These are phyloP conservation scores for Ferrisia virgata DNA, from an alignment of 2,888 invertebrate genomes.

Conservation along the genomic window DNA sequence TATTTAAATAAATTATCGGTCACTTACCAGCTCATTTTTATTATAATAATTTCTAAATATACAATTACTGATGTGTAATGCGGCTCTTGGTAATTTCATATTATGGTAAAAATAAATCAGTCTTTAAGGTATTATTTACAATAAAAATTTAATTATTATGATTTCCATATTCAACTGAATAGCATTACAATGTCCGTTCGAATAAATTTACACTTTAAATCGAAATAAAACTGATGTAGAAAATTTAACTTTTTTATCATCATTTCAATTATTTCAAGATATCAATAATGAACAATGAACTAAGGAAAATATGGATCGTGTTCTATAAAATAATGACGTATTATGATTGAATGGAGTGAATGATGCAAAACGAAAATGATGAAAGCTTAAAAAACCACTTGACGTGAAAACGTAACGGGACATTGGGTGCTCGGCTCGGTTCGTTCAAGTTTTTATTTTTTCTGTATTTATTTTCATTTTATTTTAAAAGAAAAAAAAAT, in stretches of 20 bases:
- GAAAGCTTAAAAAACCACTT: no score
- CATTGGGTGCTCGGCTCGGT: no score
- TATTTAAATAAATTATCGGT: background rate
- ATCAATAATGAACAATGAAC: background rate
- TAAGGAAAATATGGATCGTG: no score
- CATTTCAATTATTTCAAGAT: background rate
- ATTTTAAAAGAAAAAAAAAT: no score
- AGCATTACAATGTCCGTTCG: background rate
- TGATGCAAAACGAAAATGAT: no score
- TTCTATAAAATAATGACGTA: no score
- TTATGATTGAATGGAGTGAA: no score
- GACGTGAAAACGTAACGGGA: no score
- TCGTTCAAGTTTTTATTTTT: no score
- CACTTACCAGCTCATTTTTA: slow-evolving; percentile 26
- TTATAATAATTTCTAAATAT: slow-evolving; percentile 19
- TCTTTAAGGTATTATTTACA: background rate
- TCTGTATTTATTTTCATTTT: no score
- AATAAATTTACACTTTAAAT: background rate
- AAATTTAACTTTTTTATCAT: slow-evolving; percentile 1
- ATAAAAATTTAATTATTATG: background rate
- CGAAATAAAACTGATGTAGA: background rate
- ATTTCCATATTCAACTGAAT: background rate
- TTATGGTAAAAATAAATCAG: slow-evolving; percentile 18
- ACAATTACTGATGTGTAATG: slow-evolving; percentile 9
- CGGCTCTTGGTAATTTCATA: slow-evolving; percentile 1